Percentiles rank a stretch among this genome's conserved stretches.
These are phyloP conservation scores for Planiliza haematocheilus DNA, from an alignment of 2,113 vertebrate genomes.

Conservation along the genomic window DNA sequence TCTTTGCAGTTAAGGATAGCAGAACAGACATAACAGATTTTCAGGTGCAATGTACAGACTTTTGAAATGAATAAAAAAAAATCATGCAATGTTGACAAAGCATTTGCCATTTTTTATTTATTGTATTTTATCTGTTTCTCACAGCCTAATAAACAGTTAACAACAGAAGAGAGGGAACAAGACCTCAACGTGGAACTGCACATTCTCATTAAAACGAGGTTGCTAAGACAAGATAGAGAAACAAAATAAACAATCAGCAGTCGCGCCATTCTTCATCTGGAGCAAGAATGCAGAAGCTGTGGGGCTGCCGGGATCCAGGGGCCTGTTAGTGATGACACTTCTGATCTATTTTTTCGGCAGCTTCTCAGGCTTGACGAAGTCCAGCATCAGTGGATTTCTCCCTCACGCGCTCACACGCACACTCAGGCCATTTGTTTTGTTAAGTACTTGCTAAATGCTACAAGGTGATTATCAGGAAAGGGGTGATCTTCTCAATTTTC, in stretches of 20 bases:
- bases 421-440: conserved; percentile 88
- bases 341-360: conserved; percentile 76
- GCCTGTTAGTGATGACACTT: conserved; percentile 71
- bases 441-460: conserved; percentile 87
- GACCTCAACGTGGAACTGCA: conserved; percentile 67
- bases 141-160: conserved; percentile 56
- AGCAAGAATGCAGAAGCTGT: conserved; percentile 75
- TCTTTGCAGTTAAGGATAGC: conserved; percentile 31
- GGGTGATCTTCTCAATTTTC: conserved; percentile 69
- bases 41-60: conserved; percentile 11
- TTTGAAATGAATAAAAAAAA: conserved; percentile 18
- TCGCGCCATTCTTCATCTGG: conserved; percentile 62
- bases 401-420: conserved; percentile 47
- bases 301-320: conserved; percentile 53
- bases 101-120: neutral
- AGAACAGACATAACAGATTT: conserved; percentile 38
- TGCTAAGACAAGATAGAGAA: conserved; percentile 79
- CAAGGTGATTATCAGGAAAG: conserved; percentile 83
- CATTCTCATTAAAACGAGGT: conserved; percentile 73
- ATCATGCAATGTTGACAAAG: conserved; percentile 11
- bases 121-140: conserved; percentile 64
- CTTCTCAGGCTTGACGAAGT: conserved; percentile 72
- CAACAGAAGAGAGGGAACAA: conserved; percentile 49
- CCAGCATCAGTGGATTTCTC: conserved; percentile 59
- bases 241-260: conserved; percentile 79